Conservation (phyloP, 2,888 invertebrate species). For the Meiosimyza platycephala region DNA sequence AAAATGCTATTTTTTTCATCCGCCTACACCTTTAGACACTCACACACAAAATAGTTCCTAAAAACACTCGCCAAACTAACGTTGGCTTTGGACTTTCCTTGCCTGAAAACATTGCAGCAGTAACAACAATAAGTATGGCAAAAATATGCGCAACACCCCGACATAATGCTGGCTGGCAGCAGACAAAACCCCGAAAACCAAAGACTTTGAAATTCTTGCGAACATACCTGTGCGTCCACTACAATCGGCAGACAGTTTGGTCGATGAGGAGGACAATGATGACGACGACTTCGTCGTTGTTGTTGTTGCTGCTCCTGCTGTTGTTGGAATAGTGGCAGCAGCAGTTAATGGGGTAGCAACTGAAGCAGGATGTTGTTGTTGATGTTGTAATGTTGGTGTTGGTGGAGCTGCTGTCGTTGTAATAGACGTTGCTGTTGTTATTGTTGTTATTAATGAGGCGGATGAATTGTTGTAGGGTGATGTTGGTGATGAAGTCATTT, state of each 20-base stretch:
- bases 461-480: conserved; percentile 40
- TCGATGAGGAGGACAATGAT: conserved; percentile 46
- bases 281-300: conserved; percentile 39
- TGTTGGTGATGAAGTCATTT: conserved; percentile 40
- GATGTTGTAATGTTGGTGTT: conserved; percentile 34
- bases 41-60: conserved; percentile 30
- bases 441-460: conserved; percentile 39
- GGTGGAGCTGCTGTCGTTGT: conserved; percentile 42
- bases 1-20: no score
- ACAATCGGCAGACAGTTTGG: conserved; percentile 70
- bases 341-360: conserved; percentile 40
- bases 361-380: conserved; percentile 32
- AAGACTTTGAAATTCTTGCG: conserved; percentile 53
- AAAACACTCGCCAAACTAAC: conserved; percentile 25
- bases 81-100: neutral
- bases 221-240: conserved; percentile 74
- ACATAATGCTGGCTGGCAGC: conserved; percentile 2
- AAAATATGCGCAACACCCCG: conserved; percentile 34
- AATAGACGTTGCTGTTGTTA: conserved; percentile 49
- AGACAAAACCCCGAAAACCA: conserved; percentile 26
- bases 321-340: conserved; percentile 33
- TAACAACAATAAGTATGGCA: conserved; percentile 7
- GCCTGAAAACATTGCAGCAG: conserved; percentile 3
- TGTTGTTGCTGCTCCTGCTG: conserved; percentile 36
- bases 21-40: neutral